Percentiles rank a stretch among this genome's conserved stretches.
Conservation (phyloP, 2,113 vertebrate species). For the Lepisosteus osseus region DNA sequence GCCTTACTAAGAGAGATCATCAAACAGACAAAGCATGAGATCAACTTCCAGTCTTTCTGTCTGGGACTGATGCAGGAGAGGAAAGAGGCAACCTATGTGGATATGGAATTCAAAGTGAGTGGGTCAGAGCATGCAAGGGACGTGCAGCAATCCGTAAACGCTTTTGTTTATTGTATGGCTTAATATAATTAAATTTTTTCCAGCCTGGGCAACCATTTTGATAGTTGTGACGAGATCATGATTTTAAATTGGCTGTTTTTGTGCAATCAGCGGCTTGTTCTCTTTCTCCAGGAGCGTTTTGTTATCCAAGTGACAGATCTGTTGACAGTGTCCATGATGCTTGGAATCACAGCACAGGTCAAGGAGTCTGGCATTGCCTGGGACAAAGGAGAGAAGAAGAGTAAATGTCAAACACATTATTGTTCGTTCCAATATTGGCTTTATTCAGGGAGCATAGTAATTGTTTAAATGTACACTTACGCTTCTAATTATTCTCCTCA, state of each 20-base stretch:
- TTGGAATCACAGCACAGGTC: constrained; percentile 95
- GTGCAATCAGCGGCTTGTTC: background rate
- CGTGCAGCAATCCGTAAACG: too few relatives aligned
- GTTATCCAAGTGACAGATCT: constrained; percentile 94
- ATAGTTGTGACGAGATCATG: background rate
- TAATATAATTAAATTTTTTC: background rate
- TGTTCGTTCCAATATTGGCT: background rate
- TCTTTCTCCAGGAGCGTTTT: constrained; percentile 79
- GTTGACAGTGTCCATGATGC: constrained; percentile 95
- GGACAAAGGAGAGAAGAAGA: constrained; percentile 99
- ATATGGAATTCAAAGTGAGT: constrained; percentile 93
- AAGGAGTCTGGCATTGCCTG: constrained; percentile 94
- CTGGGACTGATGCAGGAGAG: constrained; percentile 96
- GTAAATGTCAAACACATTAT: constrained; percentile 51
- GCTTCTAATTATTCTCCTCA: too few relatives aligned
- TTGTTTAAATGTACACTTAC: too few relatives aligned
- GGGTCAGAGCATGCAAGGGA: too few relatives aligned
- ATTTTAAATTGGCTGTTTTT: too few relatives aligned
- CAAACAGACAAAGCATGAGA: constrained; percentile 97
- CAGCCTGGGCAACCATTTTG: background rate
- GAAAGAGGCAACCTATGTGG: constrained; percentile 81
- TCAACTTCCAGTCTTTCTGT: constrained; percentile 97
- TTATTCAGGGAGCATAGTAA: background rate
- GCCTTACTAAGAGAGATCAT: constrained; percentile 93
- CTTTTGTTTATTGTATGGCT: too few relatives aligned